Evolutionary conservation across 2,888 invertebrate species (phyloP).

Genomic region (Autographa gamma): DNA sequence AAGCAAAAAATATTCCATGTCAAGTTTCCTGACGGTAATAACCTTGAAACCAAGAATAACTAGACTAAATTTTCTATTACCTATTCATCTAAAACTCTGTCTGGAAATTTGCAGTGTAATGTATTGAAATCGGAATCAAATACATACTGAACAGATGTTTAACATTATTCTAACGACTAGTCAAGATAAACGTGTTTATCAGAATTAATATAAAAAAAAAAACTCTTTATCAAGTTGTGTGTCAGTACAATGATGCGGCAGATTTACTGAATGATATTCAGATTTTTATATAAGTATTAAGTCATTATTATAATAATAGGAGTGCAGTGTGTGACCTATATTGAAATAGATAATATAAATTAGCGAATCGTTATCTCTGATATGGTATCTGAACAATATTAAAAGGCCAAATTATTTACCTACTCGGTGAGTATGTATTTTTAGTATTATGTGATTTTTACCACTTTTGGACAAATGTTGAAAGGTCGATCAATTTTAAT

Average conservation of each 20-base stretch:
- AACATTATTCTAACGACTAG: neutral
- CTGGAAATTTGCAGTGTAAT: neutral
- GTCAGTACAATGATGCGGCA: neutral
- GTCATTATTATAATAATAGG: neutral
- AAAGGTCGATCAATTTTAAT: too few relatives aligned
- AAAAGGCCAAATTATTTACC: neutral
- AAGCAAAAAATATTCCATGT: neutral
- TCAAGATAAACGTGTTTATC: slow-evolving; percentile 3
- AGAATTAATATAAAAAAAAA: neutral
- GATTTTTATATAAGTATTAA: neutral
- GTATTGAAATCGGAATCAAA: neutral
- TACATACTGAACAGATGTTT: neutral
- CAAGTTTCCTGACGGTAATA: neutral
- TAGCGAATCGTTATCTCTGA: neutral
- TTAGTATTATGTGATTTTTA: too few relatives aligned
- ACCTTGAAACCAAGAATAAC: slow-evolving; percentile 1
- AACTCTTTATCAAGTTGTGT: neutral
- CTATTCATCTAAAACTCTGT: neutral
- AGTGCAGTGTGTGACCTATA: neutral
- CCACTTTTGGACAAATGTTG: too few relatives aligned
- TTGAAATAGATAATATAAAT: neutral
- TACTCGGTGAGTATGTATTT: neutral
- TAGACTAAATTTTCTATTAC: neutral
- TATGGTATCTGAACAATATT: neutral
- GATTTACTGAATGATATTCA: neutral